Evolutionary conservation across 2,113 vertebrate genomes (phyloP).

Genomic region (Bombycilla garrulus): DNA sequence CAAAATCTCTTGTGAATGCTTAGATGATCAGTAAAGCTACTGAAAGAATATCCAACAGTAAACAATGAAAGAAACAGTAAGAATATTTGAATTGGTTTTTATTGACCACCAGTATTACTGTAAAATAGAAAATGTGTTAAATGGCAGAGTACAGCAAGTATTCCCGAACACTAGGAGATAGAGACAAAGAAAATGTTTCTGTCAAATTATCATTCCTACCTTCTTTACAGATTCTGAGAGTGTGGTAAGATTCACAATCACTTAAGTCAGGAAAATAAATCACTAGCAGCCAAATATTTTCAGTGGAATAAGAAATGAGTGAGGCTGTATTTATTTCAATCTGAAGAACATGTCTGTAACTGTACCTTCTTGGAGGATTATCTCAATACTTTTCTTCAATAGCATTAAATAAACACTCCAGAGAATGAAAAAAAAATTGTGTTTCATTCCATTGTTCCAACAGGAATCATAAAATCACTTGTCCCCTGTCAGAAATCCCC

Average conservation of each 20-base stretch:
- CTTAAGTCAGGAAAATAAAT: neutral
- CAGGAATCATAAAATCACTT: neutral
- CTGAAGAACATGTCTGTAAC: neutral
- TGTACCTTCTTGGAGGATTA: neutral
- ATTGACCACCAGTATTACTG: neutral
- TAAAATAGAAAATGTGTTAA: neutral
- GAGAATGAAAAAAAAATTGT: neutral
- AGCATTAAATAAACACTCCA: neutral
- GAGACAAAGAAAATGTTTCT: neutral
- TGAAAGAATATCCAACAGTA: neutral
- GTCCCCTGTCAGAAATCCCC: neutral
- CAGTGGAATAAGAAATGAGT: neutral
- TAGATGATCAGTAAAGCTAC: neutral
- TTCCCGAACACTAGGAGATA: neutral
- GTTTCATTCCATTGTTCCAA: neutral
- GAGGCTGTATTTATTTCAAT: neutral
- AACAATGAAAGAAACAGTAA: neutral
- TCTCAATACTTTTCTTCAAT: neutral
- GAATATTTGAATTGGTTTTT: neutral
- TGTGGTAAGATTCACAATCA: neutral
- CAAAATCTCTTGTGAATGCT: neutral
- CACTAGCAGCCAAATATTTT: neutral
- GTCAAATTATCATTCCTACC: neutral
- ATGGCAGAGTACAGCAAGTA: neutral
- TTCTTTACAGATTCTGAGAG: neutral